Conservation (phyloP, 2,113 vertebrate species). For the Plectropomus leopardus region DNA sequence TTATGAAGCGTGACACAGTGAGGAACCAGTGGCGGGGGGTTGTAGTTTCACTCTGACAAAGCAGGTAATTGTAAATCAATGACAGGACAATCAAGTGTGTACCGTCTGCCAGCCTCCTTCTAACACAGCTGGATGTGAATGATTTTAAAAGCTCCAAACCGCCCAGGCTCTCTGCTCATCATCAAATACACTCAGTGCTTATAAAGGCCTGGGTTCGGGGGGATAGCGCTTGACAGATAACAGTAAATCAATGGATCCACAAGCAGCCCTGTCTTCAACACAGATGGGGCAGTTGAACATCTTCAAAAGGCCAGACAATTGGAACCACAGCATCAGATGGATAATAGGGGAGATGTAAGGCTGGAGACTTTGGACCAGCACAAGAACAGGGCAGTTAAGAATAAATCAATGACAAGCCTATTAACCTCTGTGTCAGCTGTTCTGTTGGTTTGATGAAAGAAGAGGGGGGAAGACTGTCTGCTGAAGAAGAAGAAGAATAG, state of each 20-base stretch:
- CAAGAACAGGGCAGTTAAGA: conserved; percentile 26
- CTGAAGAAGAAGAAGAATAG: background rate
- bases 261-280: conserved; percentile 20
- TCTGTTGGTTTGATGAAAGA: conserved; percentile 28
- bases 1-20: conserved; percentile 6
- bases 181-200: conserved; percentile 27
- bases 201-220: background rate
- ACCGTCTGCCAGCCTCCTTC: conserved; percentile 6
- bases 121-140: conserved; percentile 51
- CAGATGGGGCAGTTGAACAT: conserved; percentile 45
- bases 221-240: conserved; percentile 6
- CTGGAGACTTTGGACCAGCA: background rate
- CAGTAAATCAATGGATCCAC: conserved; percentile 60
- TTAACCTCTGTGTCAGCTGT: conserved; percentile 46
- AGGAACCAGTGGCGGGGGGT: background rate
- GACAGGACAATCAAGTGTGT: conserved; percentile 38
- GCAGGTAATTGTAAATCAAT: conserved; percentile 66
- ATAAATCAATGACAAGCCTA: conserved; percentile 68
- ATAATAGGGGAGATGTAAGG: conserved; percentile 38
- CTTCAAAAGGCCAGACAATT: conserved; percentile 53
- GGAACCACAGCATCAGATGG: conserved; percentile 16
- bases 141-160: conserved; percentile 40
- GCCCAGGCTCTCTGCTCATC: conserved; percentile 3
- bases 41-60: conserved; percentile 19
- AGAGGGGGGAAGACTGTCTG: conserved; percentile 7